Percentiles rank a stretch among this genome's conserved stretches.
Conservation (phyloP, 2,113 vertebrate genomes). For the Pantherophis guttatus region DNA sequence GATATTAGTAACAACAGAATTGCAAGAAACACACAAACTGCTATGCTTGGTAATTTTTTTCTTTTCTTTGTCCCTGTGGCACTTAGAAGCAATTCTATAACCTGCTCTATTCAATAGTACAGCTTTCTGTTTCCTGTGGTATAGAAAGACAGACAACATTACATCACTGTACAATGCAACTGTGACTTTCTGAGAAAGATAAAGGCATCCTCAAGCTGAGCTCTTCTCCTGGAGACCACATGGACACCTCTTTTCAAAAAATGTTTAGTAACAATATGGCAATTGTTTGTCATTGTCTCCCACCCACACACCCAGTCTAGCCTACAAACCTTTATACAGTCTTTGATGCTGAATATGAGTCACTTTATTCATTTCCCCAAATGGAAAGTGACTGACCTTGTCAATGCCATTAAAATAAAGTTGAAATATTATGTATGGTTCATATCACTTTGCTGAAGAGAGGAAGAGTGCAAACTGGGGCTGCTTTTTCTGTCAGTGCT, state of each 20-base stretch:
- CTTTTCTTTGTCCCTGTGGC: neutral
- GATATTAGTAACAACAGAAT: neutral
- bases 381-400: neutral
- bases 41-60: neutral
- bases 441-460: slow-evolving; percentile 9
- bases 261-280: neutral
- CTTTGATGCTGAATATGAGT: neutral
- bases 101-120: neutral
- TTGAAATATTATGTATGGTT: neutral
- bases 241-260: neutral
- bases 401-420: neutral
- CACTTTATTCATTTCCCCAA: neutral
- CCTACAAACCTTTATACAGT: neutral
- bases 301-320: neutral
- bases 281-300: neutral
- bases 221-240: neutral
- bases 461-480: neutral
- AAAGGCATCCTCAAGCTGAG: neutral
- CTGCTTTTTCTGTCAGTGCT: neutral
- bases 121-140: neutral
- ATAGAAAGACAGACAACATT: neutral
- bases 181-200: neutral
- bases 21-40: neutral
- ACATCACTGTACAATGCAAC: neutral
- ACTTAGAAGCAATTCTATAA: neutral